phyloP scores from a whole-genome alignment of 2,888 invertebrate genomes.

The Mactromeris polynyma region DNA sequence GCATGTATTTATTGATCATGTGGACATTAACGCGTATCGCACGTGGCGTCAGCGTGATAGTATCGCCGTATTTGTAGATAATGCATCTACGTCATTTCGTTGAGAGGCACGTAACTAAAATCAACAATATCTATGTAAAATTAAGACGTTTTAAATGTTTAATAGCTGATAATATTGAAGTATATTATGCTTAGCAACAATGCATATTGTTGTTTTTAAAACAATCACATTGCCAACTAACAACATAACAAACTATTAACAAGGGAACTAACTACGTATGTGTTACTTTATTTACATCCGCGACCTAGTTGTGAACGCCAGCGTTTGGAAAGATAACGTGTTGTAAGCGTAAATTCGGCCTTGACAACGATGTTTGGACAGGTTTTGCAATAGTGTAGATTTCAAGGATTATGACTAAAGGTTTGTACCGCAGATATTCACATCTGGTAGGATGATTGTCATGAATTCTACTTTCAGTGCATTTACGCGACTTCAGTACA shows the following conservation, averaged over 20 bases:
- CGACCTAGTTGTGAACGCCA: constrained; percentile 3
- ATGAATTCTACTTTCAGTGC: not conserved
- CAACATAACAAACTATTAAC: not conserved
- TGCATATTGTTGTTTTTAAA: too few relatives aligned
- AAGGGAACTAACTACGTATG: not conserved
- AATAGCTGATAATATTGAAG: too few relatives aligned
- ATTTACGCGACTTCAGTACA: not conserved
- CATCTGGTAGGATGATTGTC: not conserved
- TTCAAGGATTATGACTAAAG: not conserved
- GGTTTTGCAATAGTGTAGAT: not conserved
- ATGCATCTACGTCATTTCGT: too few relatives aligned
- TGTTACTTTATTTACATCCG: not conserved
- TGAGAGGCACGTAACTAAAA: too few relatives aligned
- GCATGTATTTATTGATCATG: too few relatives aligned
- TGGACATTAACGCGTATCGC: too few relatives aligned
- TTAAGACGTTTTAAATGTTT: too few relatives aligned
- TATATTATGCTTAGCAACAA: too few relatives aligned
- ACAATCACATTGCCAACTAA: too few relatives aligned
- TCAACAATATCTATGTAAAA: too few relatives aligned
- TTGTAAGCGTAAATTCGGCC: not conserved
- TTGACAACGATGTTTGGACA: not conserved
- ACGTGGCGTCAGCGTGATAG: too few relatives aligned
- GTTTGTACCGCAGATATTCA: not conserved
- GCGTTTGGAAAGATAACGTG: not conserved
- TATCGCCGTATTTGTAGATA: too few relatives aligned